Conservation (phyloP, 2,797 vertebrate species). For the Tapera naevia region DNA sequence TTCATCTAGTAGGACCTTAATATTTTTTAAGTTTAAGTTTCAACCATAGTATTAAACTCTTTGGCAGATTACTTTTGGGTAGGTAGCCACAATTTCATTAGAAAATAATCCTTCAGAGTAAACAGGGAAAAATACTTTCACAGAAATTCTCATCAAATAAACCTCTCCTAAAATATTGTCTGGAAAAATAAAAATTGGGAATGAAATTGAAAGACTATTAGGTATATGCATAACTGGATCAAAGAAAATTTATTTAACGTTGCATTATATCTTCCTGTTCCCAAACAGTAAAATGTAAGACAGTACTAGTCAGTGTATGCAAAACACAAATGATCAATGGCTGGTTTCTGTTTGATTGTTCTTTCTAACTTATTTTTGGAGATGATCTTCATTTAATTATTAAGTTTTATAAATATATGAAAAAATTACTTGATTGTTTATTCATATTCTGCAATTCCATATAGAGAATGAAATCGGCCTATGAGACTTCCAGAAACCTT, state of each 20-base stretch:
- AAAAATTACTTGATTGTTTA: not conserved
- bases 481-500: not conserved
- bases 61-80: not conserved
- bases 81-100: not conserved
- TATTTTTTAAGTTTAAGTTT: not conserved
- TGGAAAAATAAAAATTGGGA: not conserved
- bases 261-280: not conserved
- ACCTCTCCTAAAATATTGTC: rapidly evolving
- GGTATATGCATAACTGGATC: not conserved
- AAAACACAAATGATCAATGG: not conserved
- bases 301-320: not conserved
- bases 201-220: not conserved
- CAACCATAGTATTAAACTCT: not conserved
- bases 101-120: not conserved
- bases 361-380: not conserved
- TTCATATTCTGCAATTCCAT: not conserved
- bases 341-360: not conserved
- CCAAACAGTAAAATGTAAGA: not conserved
- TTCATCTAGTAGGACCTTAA: not conserved
- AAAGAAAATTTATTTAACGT: not conserved
- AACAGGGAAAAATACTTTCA: not conserved
- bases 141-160: not conserved
- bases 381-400: not conserved
- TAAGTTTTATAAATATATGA: not conserved
- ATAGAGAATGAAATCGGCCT: not conserved